A percentile compares a stretch with the other conserved stretches of the same genome.
Conservation (phyloP, 2,888 invertebrate species). For the Phyllotreta striolata region DNA sequence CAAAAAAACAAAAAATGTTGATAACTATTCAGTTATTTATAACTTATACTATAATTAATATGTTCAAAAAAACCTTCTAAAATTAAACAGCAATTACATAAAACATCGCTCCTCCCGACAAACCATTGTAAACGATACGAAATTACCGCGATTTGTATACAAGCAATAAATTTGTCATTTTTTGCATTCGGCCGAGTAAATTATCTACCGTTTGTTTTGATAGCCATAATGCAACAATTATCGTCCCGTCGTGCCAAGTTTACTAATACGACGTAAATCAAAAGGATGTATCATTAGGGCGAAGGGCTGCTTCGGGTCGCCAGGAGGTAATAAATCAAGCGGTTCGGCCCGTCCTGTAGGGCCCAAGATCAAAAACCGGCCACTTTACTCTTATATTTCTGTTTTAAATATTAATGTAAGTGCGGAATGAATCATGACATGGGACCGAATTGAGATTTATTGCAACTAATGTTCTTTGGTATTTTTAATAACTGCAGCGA, state of each 20-base stretch:
- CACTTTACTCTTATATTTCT: constrained; percentile 42
- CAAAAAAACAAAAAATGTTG: too few species aligned
- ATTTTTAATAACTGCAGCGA: constrained; percentile 17
- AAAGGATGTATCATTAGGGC: constrained; percentile 50
- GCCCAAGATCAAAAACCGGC: constrained; percentile 49
- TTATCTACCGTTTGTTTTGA: constrained; percentile 38
- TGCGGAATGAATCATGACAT: constrained; percentile 36
- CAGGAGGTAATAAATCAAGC: constrained; percentile 53
- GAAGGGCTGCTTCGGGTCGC: constrained; percentile 41
- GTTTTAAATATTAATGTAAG: constrained; percentile 48
- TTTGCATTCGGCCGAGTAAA: constrained; percentile 35
- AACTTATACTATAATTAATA: too few species aligned
- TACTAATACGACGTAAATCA: constrained; percentile 47
- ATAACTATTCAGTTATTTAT: too few species aligned
- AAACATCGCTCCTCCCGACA: too few species aligned
- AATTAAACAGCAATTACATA: too few species aligned
- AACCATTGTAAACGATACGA: too few species aligned
- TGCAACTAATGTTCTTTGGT: constrained; percentile 18
- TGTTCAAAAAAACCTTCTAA: too few species aligned
- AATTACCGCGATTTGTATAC: not conserved
- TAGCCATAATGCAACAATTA: constrained; percentile 39
- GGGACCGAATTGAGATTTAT: constrained; percentile 31
- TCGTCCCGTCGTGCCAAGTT: constrained; percentile 43
- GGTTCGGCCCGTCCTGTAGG: constrained; percentile 52
- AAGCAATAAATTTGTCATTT: constrained; percentile 21